A percentile compares a stretch with the other conserved stretches of the same genome.
These are phyloP conservation scores for Cassiopea xamachana DNA, from an alignment of 30 jellyfish, hydroid and myxozoan species.

Conservation along the genomic window DNA sequence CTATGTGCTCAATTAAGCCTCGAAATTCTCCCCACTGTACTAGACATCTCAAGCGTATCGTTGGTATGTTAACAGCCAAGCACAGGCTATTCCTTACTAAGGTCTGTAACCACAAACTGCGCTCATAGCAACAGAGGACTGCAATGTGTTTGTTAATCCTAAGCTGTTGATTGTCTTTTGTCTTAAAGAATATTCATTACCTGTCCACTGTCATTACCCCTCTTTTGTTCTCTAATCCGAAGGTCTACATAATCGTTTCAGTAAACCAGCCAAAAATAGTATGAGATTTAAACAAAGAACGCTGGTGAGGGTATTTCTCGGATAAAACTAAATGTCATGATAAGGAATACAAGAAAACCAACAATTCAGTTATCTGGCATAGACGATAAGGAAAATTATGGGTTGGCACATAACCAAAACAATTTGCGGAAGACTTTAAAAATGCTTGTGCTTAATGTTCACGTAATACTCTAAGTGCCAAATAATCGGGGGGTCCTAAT, in stretches of 20 bases:
- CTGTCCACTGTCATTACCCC: not conserved
- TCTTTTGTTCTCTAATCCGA: not conserved
- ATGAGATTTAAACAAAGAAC: too few species aligned
- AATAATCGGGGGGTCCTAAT: too few species aligned
- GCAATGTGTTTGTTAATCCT: not conserved
- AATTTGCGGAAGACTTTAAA: too few species aligned
- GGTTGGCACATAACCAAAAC: too few species aligned
- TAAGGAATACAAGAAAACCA: too few species aligned
- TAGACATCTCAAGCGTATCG: not conserved
- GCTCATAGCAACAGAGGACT: conserved; percentile 19
- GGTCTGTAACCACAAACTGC: conserved; percentile 37
- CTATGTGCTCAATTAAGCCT: not conserved
- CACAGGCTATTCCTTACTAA: not conserved
- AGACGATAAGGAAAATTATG: too few species aligned
- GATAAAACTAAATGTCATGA: too few species aligned
- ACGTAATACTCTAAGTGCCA: too few species aligned
- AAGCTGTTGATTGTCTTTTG: not conserved
- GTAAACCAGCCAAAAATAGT: not conserved
- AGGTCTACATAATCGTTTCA: not conserved
- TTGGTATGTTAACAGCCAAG: not conserved
- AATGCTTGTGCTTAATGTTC: too few species aligned
- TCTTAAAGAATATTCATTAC: conserved; percentile 3
- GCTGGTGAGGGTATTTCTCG: too few species aligned
- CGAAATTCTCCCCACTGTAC: not conserved
- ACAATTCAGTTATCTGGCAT: too few species aligned